A percentile compares a stretch with the other conserved stretches of the same genome.
These are phyloP conservation scores for Brachyhypopomus occidentalis DNA, from an alignment of 2,113 vertebrate species.

Conservation along the genomic window DNA sequence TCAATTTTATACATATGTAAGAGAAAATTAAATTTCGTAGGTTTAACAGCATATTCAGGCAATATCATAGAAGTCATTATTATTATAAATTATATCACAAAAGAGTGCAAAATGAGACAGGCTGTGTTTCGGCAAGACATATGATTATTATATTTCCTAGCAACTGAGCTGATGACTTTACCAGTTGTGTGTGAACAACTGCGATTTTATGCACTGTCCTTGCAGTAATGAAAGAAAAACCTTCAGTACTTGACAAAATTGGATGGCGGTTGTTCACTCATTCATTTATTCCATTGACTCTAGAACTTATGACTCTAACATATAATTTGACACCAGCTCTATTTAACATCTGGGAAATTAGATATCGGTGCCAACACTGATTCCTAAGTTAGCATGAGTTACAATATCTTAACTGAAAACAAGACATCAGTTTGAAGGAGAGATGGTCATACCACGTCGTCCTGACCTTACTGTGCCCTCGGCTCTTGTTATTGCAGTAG, in stretches of 20 bases:
- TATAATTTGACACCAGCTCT: background rate
- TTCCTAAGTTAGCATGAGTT: background rate
- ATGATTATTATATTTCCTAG: background rate
- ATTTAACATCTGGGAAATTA: background rate
- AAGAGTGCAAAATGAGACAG: background rate
- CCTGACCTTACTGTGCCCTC: too few species aligned
- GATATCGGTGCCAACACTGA: background rate
- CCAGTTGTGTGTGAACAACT: background rate
- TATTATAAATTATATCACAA: background rate
- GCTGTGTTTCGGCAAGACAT: background rate
- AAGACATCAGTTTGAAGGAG: background rate
- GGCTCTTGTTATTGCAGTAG: too few species aligned
- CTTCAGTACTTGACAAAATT: too few species aligned
- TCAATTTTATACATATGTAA: background rate
- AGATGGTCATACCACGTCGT: too few species aligned
- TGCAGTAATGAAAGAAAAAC: too few species aligned
- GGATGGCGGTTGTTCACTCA: too few species aligned
- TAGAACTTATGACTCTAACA: background rate
- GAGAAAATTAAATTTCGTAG: background rate
- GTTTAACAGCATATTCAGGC: background rate
- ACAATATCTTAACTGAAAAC: too few species aligned
- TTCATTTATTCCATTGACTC: too few species aligned
- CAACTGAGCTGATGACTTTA: background rate
- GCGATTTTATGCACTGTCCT: too few species aligned
- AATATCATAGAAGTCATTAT: too few species aligned